Percentiles rank a stretch among this genome's conserved stretches.
These are phyloP conservation scores for Vultur gryphus DNA, from an alignment of 2,797 vertebrate genomes.

Conservation along the genomic window DNA sequence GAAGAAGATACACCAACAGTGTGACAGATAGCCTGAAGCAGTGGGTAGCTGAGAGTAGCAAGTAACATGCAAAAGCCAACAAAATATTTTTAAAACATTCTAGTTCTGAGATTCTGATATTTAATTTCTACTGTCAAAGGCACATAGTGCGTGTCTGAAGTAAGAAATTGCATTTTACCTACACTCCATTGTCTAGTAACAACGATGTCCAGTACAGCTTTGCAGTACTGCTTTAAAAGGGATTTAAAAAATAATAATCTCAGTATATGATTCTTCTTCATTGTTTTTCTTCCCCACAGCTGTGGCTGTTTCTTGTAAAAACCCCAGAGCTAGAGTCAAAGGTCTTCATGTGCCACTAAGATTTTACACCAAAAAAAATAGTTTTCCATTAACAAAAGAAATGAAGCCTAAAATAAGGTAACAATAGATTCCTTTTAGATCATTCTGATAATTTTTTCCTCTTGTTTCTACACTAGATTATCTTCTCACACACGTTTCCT, in stretches of 20 bases:
- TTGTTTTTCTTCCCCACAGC: neutral
- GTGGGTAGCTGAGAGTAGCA: neutral
- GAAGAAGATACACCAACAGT: neutral
- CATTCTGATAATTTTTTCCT: neutral
- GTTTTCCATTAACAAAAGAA: neutral
- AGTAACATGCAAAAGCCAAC: neutral
- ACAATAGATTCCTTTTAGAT: neutral
- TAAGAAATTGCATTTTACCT: neutral
- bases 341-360: neutral
- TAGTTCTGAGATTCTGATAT: neutral
- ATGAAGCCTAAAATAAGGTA: neutral
- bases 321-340: neutral
- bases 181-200: neutral
- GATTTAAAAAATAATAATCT: neutral
- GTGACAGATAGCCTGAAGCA: neutral
- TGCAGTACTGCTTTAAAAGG: neutral
- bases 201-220: neutral
- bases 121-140: slow-evolving; percentile 9
- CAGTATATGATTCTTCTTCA: neutral
- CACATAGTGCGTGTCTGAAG: neutral
- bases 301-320: neutral
- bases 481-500: neutral
- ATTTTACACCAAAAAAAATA: neutral
- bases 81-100: neutral
- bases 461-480: neutral